Percentiles rank a stretch among this genome's conserved stretches.
phyloP scores from a whole-genome alignment of 2,888 invertebrate genomes.

The Drosophila dives region DNA sequence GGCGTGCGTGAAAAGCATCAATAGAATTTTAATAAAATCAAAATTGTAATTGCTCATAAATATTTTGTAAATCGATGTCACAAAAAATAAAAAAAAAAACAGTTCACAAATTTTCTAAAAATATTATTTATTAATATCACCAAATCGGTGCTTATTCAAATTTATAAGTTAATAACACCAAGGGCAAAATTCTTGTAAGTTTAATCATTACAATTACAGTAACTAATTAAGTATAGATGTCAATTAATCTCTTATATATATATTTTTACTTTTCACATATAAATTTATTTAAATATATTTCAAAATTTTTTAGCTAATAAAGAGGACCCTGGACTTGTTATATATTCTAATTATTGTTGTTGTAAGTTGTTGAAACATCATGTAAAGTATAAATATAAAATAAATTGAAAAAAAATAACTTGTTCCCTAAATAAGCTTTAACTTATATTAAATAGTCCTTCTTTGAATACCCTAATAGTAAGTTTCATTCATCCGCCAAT shows the following conservation, averaged over 20 bases:
- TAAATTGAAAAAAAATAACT: not conserved
- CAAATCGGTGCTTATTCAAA: too few species aligned
- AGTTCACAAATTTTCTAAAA: not conserved
- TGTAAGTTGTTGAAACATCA: not conserved
- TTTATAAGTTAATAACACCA: not conserved
- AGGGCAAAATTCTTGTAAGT: not conserved
- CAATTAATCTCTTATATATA: not conserved
- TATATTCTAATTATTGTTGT: not conserved
- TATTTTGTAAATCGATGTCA: not conserved
- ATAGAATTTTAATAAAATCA: conserved; percentile 32
- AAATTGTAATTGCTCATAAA: conserved; percentile 14
- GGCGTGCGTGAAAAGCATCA: not conserved
- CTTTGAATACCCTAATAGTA: not conserved
- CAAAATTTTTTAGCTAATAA: not conserved
- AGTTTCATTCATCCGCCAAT: not conserved
- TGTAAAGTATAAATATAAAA: not conserved
- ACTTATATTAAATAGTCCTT: not conserved
- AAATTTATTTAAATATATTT: not conserved
- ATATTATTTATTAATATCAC: not conserved
- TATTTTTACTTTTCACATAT: not conserved
- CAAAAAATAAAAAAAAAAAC: not conserved
- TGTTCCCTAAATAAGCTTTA: not conserved
- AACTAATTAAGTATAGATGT: not conserved
- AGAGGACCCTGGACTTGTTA: not conserved
- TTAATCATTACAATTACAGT: not conserved